Base-by-base conservation (phyloP, 1,140 invertebrate species). In the Glomeris maerens region DNA sequence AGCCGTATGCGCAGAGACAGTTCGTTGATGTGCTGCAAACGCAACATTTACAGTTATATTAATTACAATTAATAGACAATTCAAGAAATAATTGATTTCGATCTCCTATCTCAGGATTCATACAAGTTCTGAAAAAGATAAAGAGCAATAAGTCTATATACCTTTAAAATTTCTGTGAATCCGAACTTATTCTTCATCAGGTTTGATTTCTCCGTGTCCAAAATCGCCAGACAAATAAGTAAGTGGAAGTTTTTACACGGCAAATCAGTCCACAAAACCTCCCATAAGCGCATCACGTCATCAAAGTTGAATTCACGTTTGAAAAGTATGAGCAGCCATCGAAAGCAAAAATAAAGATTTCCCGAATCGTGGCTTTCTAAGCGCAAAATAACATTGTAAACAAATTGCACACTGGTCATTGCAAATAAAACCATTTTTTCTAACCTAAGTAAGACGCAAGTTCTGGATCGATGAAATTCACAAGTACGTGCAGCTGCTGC, bases 261-360 rank as follows among this genome's bases (percentile, higher is more conserved):
- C 56, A 86, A 70, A 57, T 80, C 83, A 0, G 89, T 92, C 89
- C 89, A 94, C 3, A 93, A 62, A 4, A 90, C 80, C 21, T 50
- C 49, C 49, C 49, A 50, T 3, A 50, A 25, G 4, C 27, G 21
- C 49, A 50, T 50, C 13, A 50, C 25, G 29, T 56, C 60, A 1
- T 46, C 27, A 44, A 59, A 62, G n/a, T 61, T 68, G 49, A 79
- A 78, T 60, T 79, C 77, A 53, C 77, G 60, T 58, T 80, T 80
- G 59, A 79, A 79, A 26, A 69, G 61, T 22, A 80, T 76, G 3
- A 79, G 61, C 39, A 79, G 65, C 78, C 78, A 80, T 17, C 95
- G 81, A 69, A 99, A 99, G 67, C 91, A 97, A 68, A 99, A 98
- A 64, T 93, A 98, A 83, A 98, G 91, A 65, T 98, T 97, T 2